phyloP scores from a whole-genome alignment of 2,888 invertebrate species.

The Monochamus alternatus region DNA sequence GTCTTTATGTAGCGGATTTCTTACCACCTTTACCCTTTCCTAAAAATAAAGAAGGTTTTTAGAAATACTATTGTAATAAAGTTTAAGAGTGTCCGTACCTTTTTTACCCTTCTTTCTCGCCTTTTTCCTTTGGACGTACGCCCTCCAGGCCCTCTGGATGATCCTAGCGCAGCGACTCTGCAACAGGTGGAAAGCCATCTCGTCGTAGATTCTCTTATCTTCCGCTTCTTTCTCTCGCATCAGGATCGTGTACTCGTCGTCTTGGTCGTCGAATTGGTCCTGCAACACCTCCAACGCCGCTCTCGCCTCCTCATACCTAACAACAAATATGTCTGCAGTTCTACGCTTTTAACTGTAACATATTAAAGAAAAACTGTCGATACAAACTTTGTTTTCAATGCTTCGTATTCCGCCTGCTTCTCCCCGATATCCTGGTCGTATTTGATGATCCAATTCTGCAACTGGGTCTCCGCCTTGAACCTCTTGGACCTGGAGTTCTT shows the following conservation, averaged over 20 bases:
- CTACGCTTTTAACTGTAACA: not conserved
- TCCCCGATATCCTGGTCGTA: constrained; percentile 77
- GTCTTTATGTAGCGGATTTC: constrained; percentile 24
- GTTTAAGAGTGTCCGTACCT: constrained; percentile 31
- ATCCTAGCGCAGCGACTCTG: constrained; percentile 62
- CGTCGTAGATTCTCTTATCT: constrained; percentile 73
- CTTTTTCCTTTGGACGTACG: constrained; percentile 53
- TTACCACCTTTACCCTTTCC: constrained; percentile 43
- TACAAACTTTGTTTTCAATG: constrained; percentile 67
- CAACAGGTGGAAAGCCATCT: constrained; percentile 68
- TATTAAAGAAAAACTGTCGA: no score
- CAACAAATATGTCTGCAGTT: not conserved
- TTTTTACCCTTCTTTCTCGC: constrained; percentile 53
- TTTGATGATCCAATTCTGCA: constrained; percentile 75
- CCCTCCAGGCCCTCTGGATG: constrained; percentile 68
- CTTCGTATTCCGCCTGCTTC: constrained; percentile 74
- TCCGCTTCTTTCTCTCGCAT: constrained; percentile 77
- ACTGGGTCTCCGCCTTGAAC: constrained; percentile 75
- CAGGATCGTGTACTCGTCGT: constrained; percentile 72
- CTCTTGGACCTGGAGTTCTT: constrained; percentile 73
- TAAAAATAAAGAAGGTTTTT: not conserved
- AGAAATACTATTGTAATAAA: not conserved
- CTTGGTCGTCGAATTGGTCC: constrained; percentile 73
- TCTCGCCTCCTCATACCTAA: constrained; percentile 72
- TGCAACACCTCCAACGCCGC: constrained; percentile 70